Conservation (phyloP, 2,888 invertebrate genomes). For the Timema cristinae region DNA sequence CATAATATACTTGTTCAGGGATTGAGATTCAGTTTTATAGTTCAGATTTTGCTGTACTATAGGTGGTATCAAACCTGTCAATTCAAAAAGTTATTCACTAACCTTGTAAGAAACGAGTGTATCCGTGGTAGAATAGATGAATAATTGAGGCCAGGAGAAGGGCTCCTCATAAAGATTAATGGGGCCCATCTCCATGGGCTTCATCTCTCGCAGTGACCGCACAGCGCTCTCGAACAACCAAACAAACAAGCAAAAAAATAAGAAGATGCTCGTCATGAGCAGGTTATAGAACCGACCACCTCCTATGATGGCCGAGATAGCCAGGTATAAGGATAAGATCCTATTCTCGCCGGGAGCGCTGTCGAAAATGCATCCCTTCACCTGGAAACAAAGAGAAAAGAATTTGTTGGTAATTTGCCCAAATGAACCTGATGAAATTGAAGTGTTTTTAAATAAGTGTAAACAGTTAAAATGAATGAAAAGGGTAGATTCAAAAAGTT, state of each 20-base stretch:
- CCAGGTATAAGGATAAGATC: slow-evolving; percentile 54
- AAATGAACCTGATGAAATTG: too few relatives aligned
- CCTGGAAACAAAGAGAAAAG: slow-evolving; percentile 38
- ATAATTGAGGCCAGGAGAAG: slow-evolving; percentile 63
- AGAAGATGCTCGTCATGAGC: slow-evolving; percentile 52
- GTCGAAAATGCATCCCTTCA: slow-evolving; percentile 65
- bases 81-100: slow-evolving; percentile 21
- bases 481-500: too few relatives aligned
- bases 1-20: too few relatives aligned
- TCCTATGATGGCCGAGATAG: slow-evolving; percentile 57
- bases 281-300: slow-evolving; percentile 54
- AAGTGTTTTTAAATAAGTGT: too few relatives aligned
- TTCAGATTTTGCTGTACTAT: background rate
- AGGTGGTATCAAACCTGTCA: background rate
- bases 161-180: slow-evolving; percentile 56
- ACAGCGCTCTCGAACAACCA: slow-evolving; percentile 56
- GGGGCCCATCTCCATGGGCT: slow-evolving; percentile 53
- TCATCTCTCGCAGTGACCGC: slow-evolving; percentile 37
- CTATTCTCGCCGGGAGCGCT: slow-evolving; percentile 65
- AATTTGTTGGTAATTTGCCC: too few relatives aligned
- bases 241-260: slow-evolving; percentile 55
- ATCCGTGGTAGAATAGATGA: slow-evolving; percentile 68
- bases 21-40: background rate
- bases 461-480: too few relatives aligned
- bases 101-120: slow-evolving; percentile 59